Evolutionary conservation across 2,113 vertebrate species (phyloP), one percentile per base, ranked within the genome.

Genomic region (Anguilla rostrata): DNA sequence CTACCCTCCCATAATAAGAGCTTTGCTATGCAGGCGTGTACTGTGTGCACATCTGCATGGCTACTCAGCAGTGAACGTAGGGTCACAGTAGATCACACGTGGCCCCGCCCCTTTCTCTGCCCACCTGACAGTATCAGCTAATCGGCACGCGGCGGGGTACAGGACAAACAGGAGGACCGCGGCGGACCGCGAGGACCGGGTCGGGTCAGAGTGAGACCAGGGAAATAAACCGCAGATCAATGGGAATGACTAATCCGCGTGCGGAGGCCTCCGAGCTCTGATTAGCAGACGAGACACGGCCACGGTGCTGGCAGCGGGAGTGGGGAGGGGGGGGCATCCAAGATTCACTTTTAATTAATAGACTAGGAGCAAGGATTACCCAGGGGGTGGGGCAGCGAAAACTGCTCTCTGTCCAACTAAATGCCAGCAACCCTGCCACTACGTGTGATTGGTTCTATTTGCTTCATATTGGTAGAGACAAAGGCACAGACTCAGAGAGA

Each of bases 331-430:
- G 60, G 60, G 5, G 60, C 2, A n/a, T 75, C n/a, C 11, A 34
- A 34, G 71, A n/a, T 87, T 87, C 85, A 57, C 53, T 85, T 89
- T 90, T 91, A 88, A 91, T 91, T 90, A 91, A 90, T 88, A 75
- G 83, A 81, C 63, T 85, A 87, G 84, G 87, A 85, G 87, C 78
- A 84, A 60, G 88, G 90, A 91, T 91, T 91, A 91, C 91, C 90
- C 49, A 53, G 49, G 49, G 85, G 87, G 88, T 4, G 60, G 60
- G 2, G 20, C 18, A 66, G 20, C 3, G 60, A 8, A 66, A 66
- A 66, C 6, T 20, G 60, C 3, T 66, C 60, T 66, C 60, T 26
- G 3, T 22, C 22, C 60, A 66, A 63, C 87, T 46, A 90, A 91
- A 91, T 92, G 89, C 91, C 90, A 91, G 83, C 84, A 85, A 78